These are phyloP conservation scores for Paguma larvata DNA, from an alignment of 2,797 vertebrate genomes.

Conservation along the genomic window DNA sequence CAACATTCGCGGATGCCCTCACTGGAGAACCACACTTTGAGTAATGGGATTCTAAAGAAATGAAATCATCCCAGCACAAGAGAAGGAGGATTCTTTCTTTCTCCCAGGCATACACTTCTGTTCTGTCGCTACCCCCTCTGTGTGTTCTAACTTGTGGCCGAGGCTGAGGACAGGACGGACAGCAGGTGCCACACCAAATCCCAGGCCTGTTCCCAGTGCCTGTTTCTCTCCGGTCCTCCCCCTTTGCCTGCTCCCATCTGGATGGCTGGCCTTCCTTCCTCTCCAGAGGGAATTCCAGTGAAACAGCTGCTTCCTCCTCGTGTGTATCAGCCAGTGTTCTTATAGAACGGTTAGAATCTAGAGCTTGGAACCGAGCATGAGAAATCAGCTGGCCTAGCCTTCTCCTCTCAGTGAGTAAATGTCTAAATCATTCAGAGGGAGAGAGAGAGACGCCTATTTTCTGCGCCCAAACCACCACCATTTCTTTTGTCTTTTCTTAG, in stretches of 20 bases:
- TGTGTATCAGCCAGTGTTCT: slow-evolving; percentile 64
- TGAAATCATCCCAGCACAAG: not conserved
- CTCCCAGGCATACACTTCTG: not conserved
- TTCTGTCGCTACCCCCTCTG: not conserved
- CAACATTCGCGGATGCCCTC: not conserved
- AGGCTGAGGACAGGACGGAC: not conserved
- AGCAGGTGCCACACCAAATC: not conserved
- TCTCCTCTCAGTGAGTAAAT: not conserved
- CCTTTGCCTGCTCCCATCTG: slow-evolving; percentile 39
- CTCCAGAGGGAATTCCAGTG: slow-evolving; percentile 69
- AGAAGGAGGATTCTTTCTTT: not conserved
- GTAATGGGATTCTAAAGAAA: not conserved
- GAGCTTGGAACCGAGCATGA: slow-evolving; percentile 58
- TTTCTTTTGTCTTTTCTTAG: not conserved
- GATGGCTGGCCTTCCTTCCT: slow-evolving; percentile 67
- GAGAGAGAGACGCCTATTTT: slow-evolving; percentile 1
- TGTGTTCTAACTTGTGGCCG: not conserved
- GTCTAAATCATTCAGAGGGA: not conserved
- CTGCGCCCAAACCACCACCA: slow-evolving; percentile 14
- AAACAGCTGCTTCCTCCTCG: slow-evolving; percentile 76
- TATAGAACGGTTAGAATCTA: slow-evolving; percentile 59
- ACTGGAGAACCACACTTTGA: not conserved
- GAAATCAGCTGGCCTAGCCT: slow-evolving; percentile 55
- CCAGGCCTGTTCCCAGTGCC: not conserved
- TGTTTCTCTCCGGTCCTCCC: not conserved